A percentile compares a stretch with the other conserved stretches of the same genome.
Conservation (phyloP, 2,113 vertebrate species). For the Crotalus horridus region DNA sequence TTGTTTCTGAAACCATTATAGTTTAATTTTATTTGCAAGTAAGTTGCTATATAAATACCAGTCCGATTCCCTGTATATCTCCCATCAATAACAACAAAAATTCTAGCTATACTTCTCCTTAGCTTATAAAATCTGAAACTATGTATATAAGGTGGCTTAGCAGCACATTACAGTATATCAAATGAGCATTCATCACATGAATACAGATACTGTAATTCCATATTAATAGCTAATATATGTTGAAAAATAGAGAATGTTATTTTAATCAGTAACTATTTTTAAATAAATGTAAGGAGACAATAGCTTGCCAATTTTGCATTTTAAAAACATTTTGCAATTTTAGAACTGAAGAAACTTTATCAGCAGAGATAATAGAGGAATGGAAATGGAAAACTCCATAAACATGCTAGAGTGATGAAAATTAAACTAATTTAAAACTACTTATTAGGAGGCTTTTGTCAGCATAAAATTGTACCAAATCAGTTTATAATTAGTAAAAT, state of each 20-base stretch:
- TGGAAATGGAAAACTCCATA: neutral
- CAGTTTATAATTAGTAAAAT: neutral
- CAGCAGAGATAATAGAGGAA: neutral
- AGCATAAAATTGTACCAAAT: neutral
- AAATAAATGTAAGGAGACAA: constrained; percentile 37
- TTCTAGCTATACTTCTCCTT: neutral
- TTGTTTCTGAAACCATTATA: neutral
- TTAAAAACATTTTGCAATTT: constrained; percentile 20
- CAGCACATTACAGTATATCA: neutral
- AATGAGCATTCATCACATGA: neutral
- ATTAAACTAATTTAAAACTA: neutral
- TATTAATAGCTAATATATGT: constrained; percentile 27
- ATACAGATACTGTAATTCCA: constrained; percentile 10
- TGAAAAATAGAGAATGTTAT: constrained; percentile 23
- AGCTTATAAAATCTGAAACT: neutral
- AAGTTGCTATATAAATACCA: neutral
- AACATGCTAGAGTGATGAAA: neutral
- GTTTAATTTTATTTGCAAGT: neutral
- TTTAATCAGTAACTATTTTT: constrained; percentile 14
- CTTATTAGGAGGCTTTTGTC: neutral
- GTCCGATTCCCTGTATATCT: neutral
- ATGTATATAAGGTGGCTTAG: neutral
- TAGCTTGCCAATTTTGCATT: constrained; percentile 25
- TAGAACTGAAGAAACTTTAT: constrained; percentile 12
- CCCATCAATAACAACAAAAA: neutral